Evolutionary conservation across 2,797 vertebrate genomes (phyloP).

Genomic region (Poliocrania exsul): DNA sequence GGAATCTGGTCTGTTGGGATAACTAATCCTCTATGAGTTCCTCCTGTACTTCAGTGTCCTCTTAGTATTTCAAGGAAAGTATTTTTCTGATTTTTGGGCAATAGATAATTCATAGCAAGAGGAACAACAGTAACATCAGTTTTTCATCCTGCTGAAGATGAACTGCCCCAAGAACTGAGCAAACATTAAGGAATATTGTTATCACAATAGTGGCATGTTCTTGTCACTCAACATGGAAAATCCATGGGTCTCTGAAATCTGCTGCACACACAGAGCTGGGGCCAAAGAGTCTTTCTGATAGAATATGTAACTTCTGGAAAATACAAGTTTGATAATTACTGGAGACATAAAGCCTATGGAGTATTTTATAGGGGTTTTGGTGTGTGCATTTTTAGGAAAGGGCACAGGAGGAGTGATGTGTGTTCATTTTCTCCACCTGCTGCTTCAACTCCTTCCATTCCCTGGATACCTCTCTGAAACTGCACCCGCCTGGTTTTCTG

Average conservation of each 20-base stretch:
- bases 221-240: not conserved
- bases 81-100: not conserved
- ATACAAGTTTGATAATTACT: not conserved
- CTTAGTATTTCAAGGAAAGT: not conserved
- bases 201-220: not conserved
- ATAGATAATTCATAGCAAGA: not conserved
- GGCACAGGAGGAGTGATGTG: rapidly evolving
- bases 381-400: not conserved
- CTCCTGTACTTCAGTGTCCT: not conserved
- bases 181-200: not conserved
- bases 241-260: not conserved
- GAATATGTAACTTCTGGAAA: not conserved
- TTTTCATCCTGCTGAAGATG: not conserved
- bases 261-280: not conserved
- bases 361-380: not conserved
- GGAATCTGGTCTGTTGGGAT: not conserved
- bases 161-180: not conserved
- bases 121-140: not conserved
- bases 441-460: not conserved
- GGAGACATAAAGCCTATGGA: not conserved
- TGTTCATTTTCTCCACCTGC: not conserved
- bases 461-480: not conserved
- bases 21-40: not conserved
- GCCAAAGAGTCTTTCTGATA: not conserved
- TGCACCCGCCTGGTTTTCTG: not conserved